Evolutionary conservation across 2,797 vertebrate species (phyloP).

Genomic region (Rallus crepitans): DNA sequence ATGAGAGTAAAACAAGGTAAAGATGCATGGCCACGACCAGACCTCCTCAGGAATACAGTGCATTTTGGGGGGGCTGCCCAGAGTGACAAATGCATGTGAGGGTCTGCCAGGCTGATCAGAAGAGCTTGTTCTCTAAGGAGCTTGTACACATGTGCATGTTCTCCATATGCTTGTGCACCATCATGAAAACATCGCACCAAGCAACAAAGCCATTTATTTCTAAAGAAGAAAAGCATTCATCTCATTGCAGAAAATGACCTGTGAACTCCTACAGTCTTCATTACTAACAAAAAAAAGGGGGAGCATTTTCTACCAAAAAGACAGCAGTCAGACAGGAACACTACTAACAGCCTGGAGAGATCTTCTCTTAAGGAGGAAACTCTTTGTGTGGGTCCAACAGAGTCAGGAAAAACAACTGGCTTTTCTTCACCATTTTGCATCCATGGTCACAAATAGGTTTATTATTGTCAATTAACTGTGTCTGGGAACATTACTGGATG

Average conservation of each 20-base stretch:
- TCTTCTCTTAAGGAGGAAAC: neutral
- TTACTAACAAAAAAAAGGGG: neutral
- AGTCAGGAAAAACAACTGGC: neutral
- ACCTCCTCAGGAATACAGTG: neutral
- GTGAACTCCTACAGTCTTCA: neutral
- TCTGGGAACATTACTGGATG: neutral
- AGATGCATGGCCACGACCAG: neutral
- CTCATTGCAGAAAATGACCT: neutral
- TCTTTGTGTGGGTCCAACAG: neutral
- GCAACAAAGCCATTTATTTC: neutral
- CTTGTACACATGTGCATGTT: fast-evolving
- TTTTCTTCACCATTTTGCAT: neutral
- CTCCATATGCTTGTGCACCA: neutral
- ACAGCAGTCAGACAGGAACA: too few species aligned
- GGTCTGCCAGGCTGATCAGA: neutral
- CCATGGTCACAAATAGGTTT: neutral
- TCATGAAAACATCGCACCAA: neutral
- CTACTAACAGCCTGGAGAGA: neutral
- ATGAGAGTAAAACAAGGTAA: neutral
- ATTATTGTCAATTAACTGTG: neutral
- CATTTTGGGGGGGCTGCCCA: neutral
- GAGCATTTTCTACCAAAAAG: neutral
- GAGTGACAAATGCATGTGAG: neutral
- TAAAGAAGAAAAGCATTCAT: neutral
- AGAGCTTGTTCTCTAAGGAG: neutral